These are phyloP conservation scores for Antheraea assamensis DNA, from an alignment of 2,888 invertebrate genomes.

Conservation along the genomic window DNA sequence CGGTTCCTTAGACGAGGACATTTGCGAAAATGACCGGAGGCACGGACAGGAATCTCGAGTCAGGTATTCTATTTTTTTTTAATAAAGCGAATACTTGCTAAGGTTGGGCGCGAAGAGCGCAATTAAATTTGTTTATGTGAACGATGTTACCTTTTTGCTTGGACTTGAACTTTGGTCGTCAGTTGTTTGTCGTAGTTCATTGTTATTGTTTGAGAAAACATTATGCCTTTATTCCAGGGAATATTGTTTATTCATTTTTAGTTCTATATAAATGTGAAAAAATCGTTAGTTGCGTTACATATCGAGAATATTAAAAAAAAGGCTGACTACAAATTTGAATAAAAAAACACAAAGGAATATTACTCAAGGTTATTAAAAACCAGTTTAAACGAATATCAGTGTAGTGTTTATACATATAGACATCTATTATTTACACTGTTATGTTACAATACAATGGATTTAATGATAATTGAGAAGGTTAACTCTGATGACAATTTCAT, in stretches of 20 bases:
- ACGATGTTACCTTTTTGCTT: slow-evolving; percentile 29
- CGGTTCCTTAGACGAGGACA: slow-evolving; percentile 48
- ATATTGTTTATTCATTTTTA: neutral
- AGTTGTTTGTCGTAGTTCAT: neutral
- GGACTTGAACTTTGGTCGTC: slow-evolving; percentile 38
- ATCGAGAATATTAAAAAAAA: neutral
- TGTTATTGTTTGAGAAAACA: neutral
- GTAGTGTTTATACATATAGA: neutral
- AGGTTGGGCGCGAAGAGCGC: slow-evolving; percentile 48
- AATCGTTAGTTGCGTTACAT: neutral
- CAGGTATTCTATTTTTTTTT: slow-evolving; percentile 75
- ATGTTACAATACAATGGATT: slow-evolving; percentile 2
- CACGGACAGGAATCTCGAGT: slow-evolving; percentile 63
- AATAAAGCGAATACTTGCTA: slow-evolving; percentile 48
- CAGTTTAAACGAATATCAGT: neutral
- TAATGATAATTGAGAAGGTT: neutral
- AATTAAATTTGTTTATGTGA: slow-evolving; percentile 43
- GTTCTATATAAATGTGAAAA: neutral
- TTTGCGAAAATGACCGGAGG: slow-evolving; percentile 71
- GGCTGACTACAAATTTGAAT: neutral
- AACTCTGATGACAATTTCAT: neutral
- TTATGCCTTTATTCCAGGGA: neutral
- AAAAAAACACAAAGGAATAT: slow-evolving; percentile 3
- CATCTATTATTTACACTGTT: neutral
- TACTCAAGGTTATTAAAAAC: slow-evolving; percentile 9